Base-by-base conservation (phyloP, 2,888 invertebrate species). In the Leptinotarsa tumamoca region DNA sequence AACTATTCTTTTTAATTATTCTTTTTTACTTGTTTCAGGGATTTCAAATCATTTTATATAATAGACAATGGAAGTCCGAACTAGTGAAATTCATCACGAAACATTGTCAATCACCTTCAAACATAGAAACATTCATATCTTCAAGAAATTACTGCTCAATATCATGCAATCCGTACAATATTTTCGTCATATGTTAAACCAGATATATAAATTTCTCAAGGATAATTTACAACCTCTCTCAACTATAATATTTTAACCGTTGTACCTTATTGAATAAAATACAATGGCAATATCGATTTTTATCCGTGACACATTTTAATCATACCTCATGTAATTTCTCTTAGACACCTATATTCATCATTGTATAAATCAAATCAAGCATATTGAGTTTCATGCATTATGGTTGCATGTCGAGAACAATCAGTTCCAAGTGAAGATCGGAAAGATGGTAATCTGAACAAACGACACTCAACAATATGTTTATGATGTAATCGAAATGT, bases 381-480 rank as follows among this genome's bases (percentile, higher is more conserved):
- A 63, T 63, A 43, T 63, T 63, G 18, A 58, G 58, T 58, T 58
- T 58, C 58, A 63, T 63, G 63, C 63, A 27, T 17, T 63, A 63
- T 43, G 43, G 63, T 63, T 63, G 63, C 63, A 63, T 63, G 63
- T 63, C 63, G 43, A 63, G 63, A 63, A 63, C 63, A 63, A 63
- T 43, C 27, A 43, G 15, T 33, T 63, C 63, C 63, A 63, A 33
- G 63, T 43, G 63, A 63, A 63, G 63, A 63, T 63, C 63, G 63
- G 61, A 14, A 61, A 23, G 27, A 61, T 61, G 23, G 33, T 63
- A 33, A 63, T 63, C 63, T 63, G 63, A 43, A 63, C 63, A 63
- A 63, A 63, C 63, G 63, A 63, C 63, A 63, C 27, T 63, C 33
- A 63, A 63, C 63, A 63, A 63, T 63, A 63, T 63, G 63, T 63